Evolutionary conservation across 1,140 invertebrate genomes (phyloP).

Genomic region (Elysia chlorotica): DNA sequence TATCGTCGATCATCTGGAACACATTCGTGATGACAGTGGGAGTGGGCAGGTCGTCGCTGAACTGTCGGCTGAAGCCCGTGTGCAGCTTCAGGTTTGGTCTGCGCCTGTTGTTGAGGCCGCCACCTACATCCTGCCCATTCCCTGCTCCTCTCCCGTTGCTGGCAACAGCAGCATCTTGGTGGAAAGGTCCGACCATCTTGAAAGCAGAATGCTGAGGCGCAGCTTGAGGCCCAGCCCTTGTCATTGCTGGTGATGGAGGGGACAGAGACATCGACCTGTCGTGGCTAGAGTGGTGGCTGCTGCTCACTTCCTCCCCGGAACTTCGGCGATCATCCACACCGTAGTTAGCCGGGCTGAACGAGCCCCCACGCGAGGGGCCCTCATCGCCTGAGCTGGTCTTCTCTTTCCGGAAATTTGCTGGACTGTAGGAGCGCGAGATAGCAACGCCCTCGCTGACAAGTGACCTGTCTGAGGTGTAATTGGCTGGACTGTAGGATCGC

Average conservation of each 20-base stretch:
- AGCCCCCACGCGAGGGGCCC: too few relatives aligned
- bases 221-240: background rate
- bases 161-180: too few relatives aligned
- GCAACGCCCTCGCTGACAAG: too few relatives aligned
- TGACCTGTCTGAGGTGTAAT: too few relatives aligned
- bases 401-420: background rate
- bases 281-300: constrained; percentile 10
- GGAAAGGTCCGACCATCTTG: background rate
- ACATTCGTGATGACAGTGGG: constrained; percentile 52
- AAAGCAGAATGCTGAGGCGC: background rate
- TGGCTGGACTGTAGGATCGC: constrained; percentile 4
- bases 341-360: too few relatives aligned
- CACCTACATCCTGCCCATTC: too few relatives aligned
- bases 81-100: constrained; percentile 24
- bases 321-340: background rate
- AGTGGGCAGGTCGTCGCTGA: constrained; percentile 52
- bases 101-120: too few relatives aligned
- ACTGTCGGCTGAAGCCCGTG: constrained; percentile 54
- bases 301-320: background rate
- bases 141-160: too few relatives aligned
- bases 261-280: constrained; percentile 11
- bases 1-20: constrained; percentile 54
- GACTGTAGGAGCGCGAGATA: constrained; percentile 2
- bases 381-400: background rate
- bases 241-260: background rate